Base-by-base conservation (phyloP, 2,113 vertebrate genomes). In the Amblyornis subalaris region DNA sequence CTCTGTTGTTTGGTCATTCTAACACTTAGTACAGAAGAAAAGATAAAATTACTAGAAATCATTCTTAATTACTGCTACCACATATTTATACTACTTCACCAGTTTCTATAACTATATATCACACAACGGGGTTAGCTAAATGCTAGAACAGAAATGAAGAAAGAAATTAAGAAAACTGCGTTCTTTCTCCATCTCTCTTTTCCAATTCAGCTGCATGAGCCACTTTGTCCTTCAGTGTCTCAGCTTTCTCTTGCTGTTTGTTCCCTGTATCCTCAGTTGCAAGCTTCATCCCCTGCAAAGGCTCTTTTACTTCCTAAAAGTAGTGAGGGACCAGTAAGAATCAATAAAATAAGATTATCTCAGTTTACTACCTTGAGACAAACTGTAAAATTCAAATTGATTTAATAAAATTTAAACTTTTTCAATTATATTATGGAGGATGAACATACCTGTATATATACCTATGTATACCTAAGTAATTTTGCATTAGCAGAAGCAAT, bases 1-100 rank as follows among this genome's bases (percentile, higher is more conserved):
- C 38, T 86, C 70, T 85, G 55, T 58, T 87, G 61, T 85, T 92
- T 90, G 88, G 72, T 11, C 26, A 91, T 91, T 93, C 86, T 93
- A 51, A 69, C 33, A 85, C 25, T 71, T 78, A 83, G 75, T 75
- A 79, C 17, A 88, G 25, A 4, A 77, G 90, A 90, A 84, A 95
- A 88, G 23, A 40, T 23, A 78, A 90, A 89, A 77, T 94, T 9
- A 74, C 77, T 89, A 78, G 60, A 91, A 96, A 78, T 67, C 42
- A 74, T 42, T 86, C 69, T 85, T 72, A 75, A 45, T 76, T 93
- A 48, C 26, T 65, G 45, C 67, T 79, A 72, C 66, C 33, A 23
- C 54, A 74, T 13, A 65, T 42, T 64, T 5, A 7, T 29, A 89
- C 42, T 71, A 42, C n/a, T 36, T 87, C 81, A 77, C 21, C 64